These are phyloP conservation scores for Montifringilla adamsi DNA, from an alignment of 2,113 vertebrate species.

Conservation along the genomic window DNA sequence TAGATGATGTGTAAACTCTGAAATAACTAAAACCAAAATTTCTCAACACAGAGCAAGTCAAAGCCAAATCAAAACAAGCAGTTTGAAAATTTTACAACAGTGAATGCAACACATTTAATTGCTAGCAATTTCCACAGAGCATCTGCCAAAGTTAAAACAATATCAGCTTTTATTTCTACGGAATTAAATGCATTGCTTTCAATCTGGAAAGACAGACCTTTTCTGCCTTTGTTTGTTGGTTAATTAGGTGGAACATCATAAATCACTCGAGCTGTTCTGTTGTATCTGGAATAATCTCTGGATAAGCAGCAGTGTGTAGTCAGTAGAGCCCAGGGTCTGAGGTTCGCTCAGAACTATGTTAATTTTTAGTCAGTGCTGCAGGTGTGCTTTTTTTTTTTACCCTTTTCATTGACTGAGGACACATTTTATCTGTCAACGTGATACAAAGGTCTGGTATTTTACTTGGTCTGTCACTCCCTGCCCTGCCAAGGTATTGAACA, in stretches of 20 bases:
- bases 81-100: slow-evolving; percentile 22
- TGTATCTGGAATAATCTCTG: slow-evolving; percentile 34
- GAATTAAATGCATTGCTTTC: background rate
- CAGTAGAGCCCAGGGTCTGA: background rate
- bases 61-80: slow-evolving; percentile 42
- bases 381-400: background rate
- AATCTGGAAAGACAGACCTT: slow-evolving; percentile 20
- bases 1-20: slow-evolving; percentile 18
- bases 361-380: background rate
- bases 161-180: slow-evolving; percentile 33
- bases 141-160: slow-evolving; percentile 47
- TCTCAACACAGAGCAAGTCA: background rate
- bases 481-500: background rate
- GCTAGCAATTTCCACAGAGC: slow-evolving; percentile 16
- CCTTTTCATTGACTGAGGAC: background rate
- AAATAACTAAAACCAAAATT: background rate
- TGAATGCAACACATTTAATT: background rate
- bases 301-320: background rate
- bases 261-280: background rate
- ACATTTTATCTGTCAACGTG: background rate
- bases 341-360: background rate
- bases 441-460: background rate
- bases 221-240: slow-evolving; percentile 46
- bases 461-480: background rate
- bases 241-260: slow-evolving; percentile 54